Evolutionary conservation across 2,888 invertebrate species (phyloP).

Genomic region (Operophtera brumata): DNA sequence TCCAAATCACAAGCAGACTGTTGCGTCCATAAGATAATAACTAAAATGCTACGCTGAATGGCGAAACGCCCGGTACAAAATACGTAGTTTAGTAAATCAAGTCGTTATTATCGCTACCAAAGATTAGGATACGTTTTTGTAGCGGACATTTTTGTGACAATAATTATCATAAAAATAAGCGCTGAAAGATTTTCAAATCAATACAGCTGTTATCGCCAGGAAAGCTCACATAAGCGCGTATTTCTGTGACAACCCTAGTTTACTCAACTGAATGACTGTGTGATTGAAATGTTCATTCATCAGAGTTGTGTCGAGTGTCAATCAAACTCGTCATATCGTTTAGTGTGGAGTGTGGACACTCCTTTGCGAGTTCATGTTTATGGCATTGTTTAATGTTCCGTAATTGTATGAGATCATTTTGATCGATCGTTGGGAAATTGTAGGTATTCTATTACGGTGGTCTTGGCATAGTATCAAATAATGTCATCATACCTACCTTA

Average conservation of each 20-base stretch:
- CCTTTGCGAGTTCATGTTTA: constrained; percentile 21
- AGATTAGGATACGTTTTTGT: no score
- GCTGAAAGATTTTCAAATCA: no score
- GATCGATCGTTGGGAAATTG: constrained; percentile 3
- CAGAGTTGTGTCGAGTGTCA: constrained; percentile 33
- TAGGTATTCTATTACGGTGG: background rate
- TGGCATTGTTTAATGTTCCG: constrained; percentile 22
- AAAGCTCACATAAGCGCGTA: no score
- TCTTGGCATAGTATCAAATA: background rate
- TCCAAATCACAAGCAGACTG: no score
- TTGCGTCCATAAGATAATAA: no score
- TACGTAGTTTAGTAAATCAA: no score
- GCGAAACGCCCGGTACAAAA: no score
- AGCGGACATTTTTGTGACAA: no score
- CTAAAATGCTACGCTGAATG: no score
- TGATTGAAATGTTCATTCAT: constrained; percentile 42
- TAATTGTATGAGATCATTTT: constrained; percentile 16
- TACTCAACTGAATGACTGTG: constrained; percentile 31
- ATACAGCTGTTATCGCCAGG: no score
- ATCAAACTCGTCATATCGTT: constrained; percentile 21
- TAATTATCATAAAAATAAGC: no score
- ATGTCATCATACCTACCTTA: background rate
- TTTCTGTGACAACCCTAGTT: constrained; percentile 16
- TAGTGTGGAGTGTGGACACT: constrained; percentile 25
- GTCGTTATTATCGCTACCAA: no score